phyloP scores from a whole-genome alignment of 2,113 vertebrate species.

The Neodontobutis hainanensis region DNA sequence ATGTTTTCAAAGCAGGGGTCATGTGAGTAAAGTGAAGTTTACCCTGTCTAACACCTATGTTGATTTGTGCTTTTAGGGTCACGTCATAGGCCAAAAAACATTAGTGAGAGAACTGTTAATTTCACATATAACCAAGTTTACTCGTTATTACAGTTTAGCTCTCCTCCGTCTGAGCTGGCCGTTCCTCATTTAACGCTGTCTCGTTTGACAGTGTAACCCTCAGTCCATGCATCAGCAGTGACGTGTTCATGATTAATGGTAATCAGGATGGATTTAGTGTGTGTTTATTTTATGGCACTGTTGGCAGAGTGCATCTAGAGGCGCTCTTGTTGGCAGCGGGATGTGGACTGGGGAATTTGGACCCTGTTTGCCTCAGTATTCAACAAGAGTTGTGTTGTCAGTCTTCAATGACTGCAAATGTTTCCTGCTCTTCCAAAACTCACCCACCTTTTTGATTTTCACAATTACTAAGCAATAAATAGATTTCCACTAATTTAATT shows the following conservation, averaged over 20 bases:
- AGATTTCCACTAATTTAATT: background rate
- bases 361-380: constrained; percentile 61
- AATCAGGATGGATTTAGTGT: constrained; percentile 75
- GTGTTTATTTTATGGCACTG: constrained; percentile 76
- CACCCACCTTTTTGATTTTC: constrained; percentile 36
- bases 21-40: constrained; percentile 53
- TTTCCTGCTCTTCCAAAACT: constrained; percentile 50
- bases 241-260: constrained; percentile 75
- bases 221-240: constrained; percentile 65
- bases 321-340: constrained; percentile 61
- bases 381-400: constrained; percentile 64
- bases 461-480: constrained; percentile 26
- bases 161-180: constrained; percentile 10
- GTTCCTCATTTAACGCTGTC: constrained; percentile 31
- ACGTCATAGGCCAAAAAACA: constrained; percentile 17
- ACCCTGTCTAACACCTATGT: constrained; percentile 48
- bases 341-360: constrained; percentile 53
- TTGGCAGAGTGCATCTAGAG: constrained; percentile 61
- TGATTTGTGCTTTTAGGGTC: constrained; percentile 34
- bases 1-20: constrained; percentile 56
- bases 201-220: constrained; percentile 57
- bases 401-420: constrained; percentile 55
- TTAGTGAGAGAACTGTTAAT: constrained; percentile 15
- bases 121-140: constrained; percentile 26
- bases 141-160: constrained; percentile 18